Base-by-base conservation (phyloP, 2,113 vertebrate genomes). In the Sinocyclocheilus maitianheensis region DNA sequence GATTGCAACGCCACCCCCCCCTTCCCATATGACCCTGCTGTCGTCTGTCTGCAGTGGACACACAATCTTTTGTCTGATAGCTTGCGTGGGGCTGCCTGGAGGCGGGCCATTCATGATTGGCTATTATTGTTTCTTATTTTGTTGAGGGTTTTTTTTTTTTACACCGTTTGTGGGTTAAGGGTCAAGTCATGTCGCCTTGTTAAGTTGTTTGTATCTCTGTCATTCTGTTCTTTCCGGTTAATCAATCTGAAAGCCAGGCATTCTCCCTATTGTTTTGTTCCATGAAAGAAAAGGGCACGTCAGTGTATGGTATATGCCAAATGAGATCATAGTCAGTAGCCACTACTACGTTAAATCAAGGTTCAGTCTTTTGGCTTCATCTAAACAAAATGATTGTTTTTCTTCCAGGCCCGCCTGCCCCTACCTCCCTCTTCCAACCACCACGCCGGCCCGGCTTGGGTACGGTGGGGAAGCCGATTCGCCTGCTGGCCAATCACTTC, bases 381-480 rank as follows among this genome's bases (percentile, higher is more conserved):
- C 43, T 76, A 13, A 26, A 16, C 4, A 18, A 13, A 9, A 30
- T 10, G 13, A n/a, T n/a, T 53, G 51, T 53, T 16, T 53, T 24
- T 87, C 48, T 84, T 85, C 10, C 71, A 98, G 98, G 97, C 91
- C 97, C 97, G 90, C 98, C 95, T 69, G 94, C 95, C 85, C 94
- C 98, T 2, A 86, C 96, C 79, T 97, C 96, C 95, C 97, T 97
- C 65, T 99, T 99, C 90, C 98, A 99, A 93, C 98, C 98, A 0
- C 98, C 98, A 26, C 96, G 98, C 83, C 97, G 98, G 89, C 98
- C 98, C 85, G 97, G 98, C 91, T 95, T 98, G 88, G 98, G 98
- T 91, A 99, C 98, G 84, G 97, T 99, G 91, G 98, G 98, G 91
- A 99, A 99, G 93, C 98, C 98, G 92, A 99, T 99, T 92, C 94